These are phyloP conservation scores for Cebus imitator DNA, from an alignment of 2,113 vertebrate genomes.

Conservation along the genomic window DNA sequence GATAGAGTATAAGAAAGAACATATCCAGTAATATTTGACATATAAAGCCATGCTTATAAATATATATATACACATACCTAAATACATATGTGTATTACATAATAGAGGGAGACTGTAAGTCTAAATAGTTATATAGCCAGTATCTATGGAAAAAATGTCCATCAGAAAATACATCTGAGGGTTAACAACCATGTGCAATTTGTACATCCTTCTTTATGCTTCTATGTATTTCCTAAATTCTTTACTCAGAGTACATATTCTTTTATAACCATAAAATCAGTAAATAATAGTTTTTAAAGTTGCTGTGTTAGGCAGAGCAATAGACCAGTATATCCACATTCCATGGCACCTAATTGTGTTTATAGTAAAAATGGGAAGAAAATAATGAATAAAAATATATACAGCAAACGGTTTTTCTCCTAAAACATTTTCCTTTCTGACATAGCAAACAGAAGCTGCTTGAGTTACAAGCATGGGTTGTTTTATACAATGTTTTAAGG, in stretches of 20 bases:
- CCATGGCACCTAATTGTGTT: background rate
- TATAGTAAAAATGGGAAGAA: slow-evolving; percentile 11
- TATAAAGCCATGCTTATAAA: background rate
- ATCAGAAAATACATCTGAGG: background rate
- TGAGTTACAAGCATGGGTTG: background rate
- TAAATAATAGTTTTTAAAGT: background rate
- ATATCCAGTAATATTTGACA: background rate
- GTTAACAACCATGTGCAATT: background rate
- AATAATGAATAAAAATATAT: slow-evolving; percentile 14
- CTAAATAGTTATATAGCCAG: background rate
- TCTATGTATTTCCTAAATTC: slow-evolving; percentile 16
- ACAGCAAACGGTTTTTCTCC: background rate
- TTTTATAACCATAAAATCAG: background rate
- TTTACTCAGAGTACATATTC: background rate
- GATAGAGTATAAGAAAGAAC: background rate
- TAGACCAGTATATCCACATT: background rate
- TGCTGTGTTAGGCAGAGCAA: background rate
- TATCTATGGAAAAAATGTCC: background rate
- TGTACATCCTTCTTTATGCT: background rate
- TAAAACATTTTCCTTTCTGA: background rate
- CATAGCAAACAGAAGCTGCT: background rate
- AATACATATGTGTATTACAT: background rate
- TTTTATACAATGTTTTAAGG: background rate
- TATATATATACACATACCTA: background rate
- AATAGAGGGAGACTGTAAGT: background rate